Conservation (phyloP, 1,140 invertebrate species). For the Drosophila takahashii region DNA sequence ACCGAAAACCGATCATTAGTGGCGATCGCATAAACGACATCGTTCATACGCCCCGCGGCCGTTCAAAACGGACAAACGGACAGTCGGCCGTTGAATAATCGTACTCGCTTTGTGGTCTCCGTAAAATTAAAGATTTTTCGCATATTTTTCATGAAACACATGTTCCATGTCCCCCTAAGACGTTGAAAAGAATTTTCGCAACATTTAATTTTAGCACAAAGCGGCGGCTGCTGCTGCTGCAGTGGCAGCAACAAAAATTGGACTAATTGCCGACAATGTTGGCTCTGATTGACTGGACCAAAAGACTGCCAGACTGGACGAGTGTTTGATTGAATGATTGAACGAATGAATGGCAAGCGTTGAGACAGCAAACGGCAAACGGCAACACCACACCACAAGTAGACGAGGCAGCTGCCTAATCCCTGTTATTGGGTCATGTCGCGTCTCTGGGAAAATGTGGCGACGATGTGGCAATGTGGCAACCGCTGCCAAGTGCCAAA, state of each 20-base stretch:
- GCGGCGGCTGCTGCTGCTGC: conserved; percentile 7
- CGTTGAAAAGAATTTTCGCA: conserved; percentile 79
- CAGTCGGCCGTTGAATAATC: conserved; percentile 49
- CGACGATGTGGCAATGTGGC: conserved; percentile 73
- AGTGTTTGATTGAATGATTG: conserved; percentile 79
- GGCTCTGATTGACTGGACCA: conserved; percentile 71
- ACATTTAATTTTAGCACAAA: conserved; percentile 79
- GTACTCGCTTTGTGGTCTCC: conserved; percentile 63
- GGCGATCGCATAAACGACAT: conserved; percentile 61
- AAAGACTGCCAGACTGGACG: conserved; percentile 16
- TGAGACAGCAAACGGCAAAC: conserved; percentile 18
- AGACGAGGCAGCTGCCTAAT: conserved; percentile 64
- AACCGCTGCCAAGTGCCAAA: conserved; percentile 78
- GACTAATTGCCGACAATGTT: conserved; percentile 80
- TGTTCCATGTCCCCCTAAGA: conserved; percentile 58
- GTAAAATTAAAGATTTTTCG: conserved; percentile 79
- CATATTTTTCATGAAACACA: conserved; percentile 70
- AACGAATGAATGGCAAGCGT: conserved; percentile 73
- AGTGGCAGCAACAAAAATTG: conserved; percentile 63
- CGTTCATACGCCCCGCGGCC: conserved; percentile 68
- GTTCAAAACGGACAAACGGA: background rate
- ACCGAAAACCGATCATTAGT: conserved; percentile 64
- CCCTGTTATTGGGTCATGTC: conserved; percentile 79
- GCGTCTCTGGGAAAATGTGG: conserved; percentile 81
- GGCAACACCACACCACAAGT: conserved; percentile 4